phyloP scores from a whole-genome alignment of 1,140 invertebrate genomes.

The Neodiprion pinetum region DNA sequence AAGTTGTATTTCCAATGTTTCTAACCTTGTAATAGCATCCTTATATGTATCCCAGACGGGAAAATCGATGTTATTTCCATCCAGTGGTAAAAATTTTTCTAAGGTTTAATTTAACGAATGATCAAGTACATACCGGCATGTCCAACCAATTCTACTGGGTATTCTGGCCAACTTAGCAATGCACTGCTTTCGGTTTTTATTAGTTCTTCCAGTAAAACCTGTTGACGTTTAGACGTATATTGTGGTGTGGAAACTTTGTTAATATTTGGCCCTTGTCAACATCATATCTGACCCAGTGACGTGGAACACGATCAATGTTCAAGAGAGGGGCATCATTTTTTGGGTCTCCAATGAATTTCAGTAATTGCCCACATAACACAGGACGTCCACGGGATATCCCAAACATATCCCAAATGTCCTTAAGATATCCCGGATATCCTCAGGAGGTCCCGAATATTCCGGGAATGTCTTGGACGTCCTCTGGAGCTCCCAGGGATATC shows the following conservation, averaged over 20 bases:
- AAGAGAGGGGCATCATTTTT: neutral
- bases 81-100: neutral
- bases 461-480: no score
- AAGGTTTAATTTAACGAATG: neutral
- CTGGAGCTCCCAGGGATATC: no score
- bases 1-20: neutral
- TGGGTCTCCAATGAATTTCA: neutral
- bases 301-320: neutral
- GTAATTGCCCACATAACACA: no score
- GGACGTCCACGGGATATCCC: no score
- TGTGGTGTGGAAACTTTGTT: neutral
- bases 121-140: neutral
- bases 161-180: neutral
- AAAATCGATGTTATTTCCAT: neutral
- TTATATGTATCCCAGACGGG: neutral
- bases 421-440: no score
- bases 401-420: no score
- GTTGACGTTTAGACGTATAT: constrained; percentile 1
- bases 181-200: neutral
- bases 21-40: neutral
- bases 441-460: no score
- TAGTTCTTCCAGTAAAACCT: neutral
- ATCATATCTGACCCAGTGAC: constrained; percentile 4
- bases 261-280: neutral
- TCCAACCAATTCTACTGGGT: neutral